Conservation (phyloP, 2,888 invertebrate species). For the Steinernema scapterisci region DNA sequence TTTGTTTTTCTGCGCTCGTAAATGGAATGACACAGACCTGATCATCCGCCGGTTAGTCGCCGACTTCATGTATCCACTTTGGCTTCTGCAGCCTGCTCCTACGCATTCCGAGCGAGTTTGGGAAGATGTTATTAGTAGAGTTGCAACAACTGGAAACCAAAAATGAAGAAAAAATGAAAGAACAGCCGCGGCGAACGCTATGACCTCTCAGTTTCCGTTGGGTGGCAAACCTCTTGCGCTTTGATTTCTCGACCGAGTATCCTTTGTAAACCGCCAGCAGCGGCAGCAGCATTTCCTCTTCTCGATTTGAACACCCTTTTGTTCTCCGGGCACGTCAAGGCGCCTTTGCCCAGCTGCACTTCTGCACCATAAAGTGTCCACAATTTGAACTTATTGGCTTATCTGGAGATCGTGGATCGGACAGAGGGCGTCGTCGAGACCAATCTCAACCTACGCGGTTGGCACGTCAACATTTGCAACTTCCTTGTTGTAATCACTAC, state of each 20-base stretch:
- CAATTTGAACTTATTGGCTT: no score
- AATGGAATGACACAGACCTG: slow-evolving; percentile 28
- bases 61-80: not conserved
- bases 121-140: no score
- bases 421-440: no score
- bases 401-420: no score
- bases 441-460: not conserved
- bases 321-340: no score
- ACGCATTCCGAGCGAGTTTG: no score
- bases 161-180: no score
- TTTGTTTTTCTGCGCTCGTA: slow-evolving; percentile 31
- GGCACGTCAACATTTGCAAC: not conserved
- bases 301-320: no score
- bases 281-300: no score
- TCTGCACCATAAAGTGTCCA: no score
- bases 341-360: no score
- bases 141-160: not conserved
- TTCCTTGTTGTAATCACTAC: slow-evolving; percentile 5
- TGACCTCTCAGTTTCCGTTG: not conserved
- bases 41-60: not conserved
- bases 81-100: not conserved
- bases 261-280: not conserved
- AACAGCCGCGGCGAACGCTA: no score
- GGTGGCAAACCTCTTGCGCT: not conserved
- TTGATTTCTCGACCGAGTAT: slow-evolving; percentile 14